A percentile compares a stretch with the other conserved stretches of the same genome.
Conservation (phyloP, 2,888 invertebrate species). For the Schizotus pectinicornis region DNA sequence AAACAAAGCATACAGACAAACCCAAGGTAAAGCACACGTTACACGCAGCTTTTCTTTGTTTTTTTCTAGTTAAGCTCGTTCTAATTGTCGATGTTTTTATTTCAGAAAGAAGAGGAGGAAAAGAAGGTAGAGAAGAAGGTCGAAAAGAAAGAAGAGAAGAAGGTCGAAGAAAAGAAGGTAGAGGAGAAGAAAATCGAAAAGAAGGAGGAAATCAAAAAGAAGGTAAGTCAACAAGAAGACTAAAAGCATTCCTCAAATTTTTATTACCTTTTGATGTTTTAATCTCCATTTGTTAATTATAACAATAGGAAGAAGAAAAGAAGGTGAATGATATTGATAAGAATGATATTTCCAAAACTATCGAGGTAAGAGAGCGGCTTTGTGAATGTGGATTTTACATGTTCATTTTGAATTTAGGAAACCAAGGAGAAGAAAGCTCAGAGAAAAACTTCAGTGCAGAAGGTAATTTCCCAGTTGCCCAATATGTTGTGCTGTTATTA, state of each 20-base stretch:
- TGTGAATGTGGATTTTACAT: conserved; percentile 23
- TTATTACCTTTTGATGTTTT: conserved; percentile 22
- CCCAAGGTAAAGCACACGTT: conserved; percentile 42
- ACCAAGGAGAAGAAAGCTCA: conserved; percentile 63
- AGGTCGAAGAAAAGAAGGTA: conserved; percentile 41
- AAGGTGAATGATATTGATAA: conserved; percentile 54
- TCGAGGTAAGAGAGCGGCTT: conserved; percentile 45
- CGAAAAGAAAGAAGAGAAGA: conserved; percentile 48
- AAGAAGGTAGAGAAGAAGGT: conserved; percentile 41
- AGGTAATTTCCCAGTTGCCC: conserved; percentile 49
- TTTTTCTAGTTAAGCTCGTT: not conserved
- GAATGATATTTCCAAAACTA: conserved; percentile 46
- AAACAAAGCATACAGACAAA: conserved; percentile 21
- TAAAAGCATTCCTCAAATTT: not conserved
- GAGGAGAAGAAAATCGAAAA: conserved; percentile 51
- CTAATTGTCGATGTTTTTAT: conserved; percentile 3
- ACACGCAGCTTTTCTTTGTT: conserved; percentile 56
- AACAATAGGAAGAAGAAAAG: conserved; percentile 51
- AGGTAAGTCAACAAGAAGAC: conserved; percentile 35
- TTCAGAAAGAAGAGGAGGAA: conserved; percentile 49
- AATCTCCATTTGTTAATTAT: conserved; percentile 23
- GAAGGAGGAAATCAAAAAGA: conserved; percentile 46
- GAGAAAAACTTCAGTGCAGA: conserved; percentile 53
- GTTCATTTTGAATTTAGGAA: conserved; percentile 53
- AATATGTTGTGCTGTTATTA: conserved; percentile 20